phyloP scores from a whole-genome alignment of 2,888 invertebrate genomes.

The Caenorhabditis macrosperma region DNA sequence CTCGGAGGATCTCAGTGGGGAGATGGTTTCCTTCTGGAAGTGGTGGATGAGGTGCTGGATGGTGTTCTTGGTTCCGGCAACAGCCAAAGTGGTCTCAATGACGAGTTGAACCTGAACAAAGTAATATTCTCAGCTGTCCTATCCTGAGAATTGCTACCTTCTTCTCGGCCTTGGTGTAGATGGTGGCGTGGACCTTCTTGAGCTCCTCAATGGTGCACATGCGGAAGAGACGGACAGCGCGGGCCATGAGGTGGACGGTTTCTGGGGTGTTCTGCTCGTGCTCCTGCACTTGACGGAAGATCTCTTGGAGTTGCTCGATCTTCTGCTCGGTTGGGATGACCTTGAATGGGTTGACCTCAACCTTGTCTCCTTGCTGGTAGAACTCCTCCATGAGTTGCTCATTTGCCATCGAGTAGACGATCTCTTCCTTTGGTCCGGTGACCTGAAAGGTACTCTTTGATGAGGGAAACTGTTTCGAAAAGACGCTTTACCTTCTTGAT shows the following conservation, averaged over 20 bases:
- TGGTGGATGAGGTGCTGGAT: conserved; percentile 66
- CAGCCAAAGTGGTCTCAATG: conserved; percentile 65
- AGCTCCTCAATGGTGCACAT: conserved; percentile 63
- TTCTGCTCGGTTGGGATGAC: conserved; percentile 54
- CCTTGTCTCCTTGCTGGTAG: conserved; percentile 71
- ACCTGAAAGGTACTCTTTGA: conserved; percentile 35
- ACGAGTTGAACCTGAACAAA: conserved; percentile 63
- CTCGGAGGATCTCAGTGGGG: conserved; percentile 57
- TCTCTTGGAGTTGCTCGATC: conserved; percentile 49
- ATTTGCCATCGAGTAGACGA: conserved; percentile 68
- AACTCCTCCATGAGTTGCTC: conserved; percentile 71
- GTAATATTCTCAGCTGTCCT: background rate
- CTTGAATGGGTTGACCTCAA: conserved; percentile 42
- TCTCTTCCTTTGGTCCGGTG: conserved; percentile 61
- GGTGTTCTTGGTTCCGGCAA: conserved; percentile 71
- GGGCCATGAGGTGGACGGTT: conserved; percentile 62
- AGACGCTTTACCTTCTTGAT: conserved; percentile 56
- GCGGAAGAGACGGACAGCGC: conserved; percentile 70
- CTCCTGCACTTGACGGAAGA: conserved; percentile 51
- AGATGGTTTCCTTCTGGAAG: conserved; percentile 56
- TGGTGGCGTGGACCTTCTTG: conserved; percentile 52
- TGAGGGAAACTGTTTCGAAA: background rate
- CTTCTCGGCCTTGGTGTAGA: conserved; percentile 43
- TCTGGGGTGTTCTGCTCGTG: conserved; percentile 58
- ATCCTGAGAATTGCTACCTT: conserved; percentile 28